These are phyloP conservation scores for Abrostola triplasia DNA, from an alignment of 2,888 invertebrate species.

Conservation along the genomic window DNA sequence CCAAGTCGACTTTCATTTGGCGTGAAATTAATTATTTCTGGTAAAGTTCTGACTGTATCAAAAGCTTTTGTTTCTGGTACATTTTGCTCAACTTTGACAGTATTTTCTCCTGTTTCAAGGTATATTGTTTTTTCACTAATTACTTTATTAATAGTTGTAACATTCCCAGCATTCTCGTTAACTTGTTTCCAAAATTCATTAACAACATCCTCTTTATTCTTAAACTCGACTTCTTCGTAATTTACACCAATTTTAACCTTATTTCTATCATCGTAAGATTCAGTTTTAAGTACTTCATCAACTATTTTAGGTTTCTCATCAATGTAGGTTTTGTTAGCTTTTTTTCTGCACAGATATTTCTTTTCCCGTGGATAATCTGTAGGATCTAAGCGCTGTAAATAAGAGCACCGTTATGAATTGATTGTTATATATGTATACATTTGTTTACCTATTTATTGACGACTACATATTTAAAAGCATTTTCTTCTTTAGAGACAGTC, in stretches of 20 bases:
- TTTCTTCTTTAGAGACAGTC: too few species aligned
- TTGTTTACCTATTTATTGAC: too few species aligned
- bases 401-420: constrained; percentile 6
- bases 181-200: constrained; percentile 30
- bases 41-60: background rate
- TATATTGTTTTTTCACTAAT: constrained; percentile 1
- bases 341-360: constrained; percentile 12
- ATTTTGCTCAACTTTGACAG: background rate
- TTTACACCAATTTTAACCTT: constrained; percentile 33
- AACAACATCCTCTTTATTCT: constrained; percentile 24
- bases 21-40: background rate
- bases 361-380: constrained; percentile 28
- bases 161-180: background rate
- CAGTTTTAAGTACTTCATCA: constrained; percentile 63
- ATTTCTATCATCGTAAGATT: constrained; percentile 12
- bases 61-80: background rate
- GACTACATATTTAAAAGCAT: too few species aligned
- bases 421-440: background rate
- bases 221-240: constrained; percentile 24
- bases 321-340: constrained; percentile 34
- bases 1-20: constrained; percentile 6
- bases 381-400: constrained; percentile 57
- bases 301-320: constrained; percentile 65
- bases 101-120: constrained; percentile 2
- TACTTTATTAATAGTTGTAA: constrained; percentile 1